Base-by-base conservation (phyloP, 2,113 vertebrate genomes). In the Chrysemys picta region DNA sequence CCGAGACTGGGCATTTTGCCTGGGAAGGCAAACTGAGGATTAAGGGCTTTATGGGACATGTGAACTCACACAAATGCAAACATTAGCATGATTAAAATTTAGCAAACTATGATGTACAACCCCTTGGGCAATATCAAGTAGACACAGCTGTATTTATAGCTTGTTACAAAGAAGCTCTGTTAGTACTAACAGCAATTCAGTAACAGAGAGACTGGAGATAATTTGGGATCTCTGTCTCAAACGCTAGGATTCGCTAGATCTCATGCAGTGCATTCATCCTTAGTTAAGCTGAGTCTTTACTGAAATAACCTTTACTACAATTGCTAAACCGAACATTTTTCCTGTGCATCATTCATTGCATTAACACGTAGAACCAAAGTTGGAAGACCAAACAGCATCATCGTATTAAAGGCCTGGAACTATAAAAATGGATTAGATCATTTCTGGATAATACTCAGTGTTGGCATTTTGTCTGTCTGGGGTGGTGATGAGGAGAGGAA, bases 1-100 rank as follows among this genome's bases (percentile, higher is more conserved):
- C 93, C 89, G 87, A 93, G 87, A 85, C 96, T 96, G 97, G 97
- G 97, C 97, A 96, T 91, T 97, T 90, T 96, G 94, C 97, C 97
- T 97, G 95, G 91, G 93, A 96, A 84, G 92, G 96, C 97, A 98
- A 97, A 95, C 84, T 80, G 86, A 96, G 98, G 97, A 97, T 97
- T 96, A 97, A 97, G 88, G 88, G 96, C 95, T 98, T 97, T 97
- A 90, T 59, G 76, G 95, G 95, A 97, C 97, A 98, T 90, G 83
- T 96, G 96, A 98, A 97, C 97, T 97, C 91, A 88, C 96, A 96
- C 97, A 98, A 98, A 98, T 79, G 81, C 97, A 98, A 98, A 98
- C 97, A 98, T 96, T 96, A 97, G 94, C 95, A 94, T 65, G 95
- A 98, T 97, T 97, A 98, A 97, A 98, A 98, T 95, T 97, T 97